Evolutionary conservation across 2,113 vertebrate genomes (phyloP).

Genomic region (Ailurus styani): DNA sequence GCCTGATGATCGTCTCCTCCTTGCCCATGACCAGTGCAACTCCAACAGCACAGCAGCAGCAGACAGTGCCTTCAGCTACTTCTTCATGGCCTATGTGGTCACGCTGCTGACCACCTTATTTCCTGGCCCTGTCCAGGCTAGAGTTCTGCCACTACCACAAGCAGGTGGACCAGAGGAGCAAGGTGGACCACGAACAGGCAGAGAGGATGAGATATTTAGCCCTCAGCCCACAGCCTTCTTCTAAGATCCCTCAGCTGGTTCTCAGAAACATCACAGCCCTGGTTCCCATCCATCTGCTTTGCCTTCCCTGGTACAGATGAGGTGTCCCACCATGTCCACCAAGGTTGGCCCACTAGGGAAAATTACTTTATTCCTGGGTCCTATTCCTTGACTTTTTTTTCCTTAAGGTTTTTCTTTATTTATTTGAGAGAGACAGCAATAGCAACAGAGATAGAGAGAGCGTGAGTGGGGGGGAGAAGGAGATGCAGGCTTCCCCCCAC

Average conservation of each 20-base stretch:
- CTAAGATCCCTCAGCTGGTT: neutral
- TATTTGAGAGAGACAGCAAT: neutral
- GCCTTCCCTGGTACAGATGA: neutral
- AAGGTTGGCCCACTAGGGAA: neutral
- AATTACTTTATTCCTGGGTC: neutral
- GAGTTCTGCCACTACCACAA: neutral
- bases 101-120: neutral
- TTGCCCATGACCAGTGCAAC: neutral
- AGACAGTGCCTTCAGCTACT: neutral
- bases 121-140: neutral
- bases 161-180: neutral
- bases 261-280: neutral
- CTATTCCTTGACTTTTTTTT: neutral
- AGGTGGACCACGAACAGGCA: neutral
- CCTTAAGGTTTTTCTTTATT: neutral
- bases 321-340: neutral
- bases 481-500: too few relatives aligned
- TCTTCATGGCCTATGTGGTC: neutral
- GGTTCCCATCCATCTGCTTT: neutral
- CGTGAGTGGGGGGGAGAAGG: neutral
- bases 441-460: neutral
- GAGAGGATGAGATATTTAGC: neutral
- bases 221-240: neutral
- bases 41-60: neutral
- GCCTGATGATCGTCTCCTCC: neutral